Base-by-base conservation (phyloP, 1,140 invertebrate species). In the Drosophila dunni region DNA sequence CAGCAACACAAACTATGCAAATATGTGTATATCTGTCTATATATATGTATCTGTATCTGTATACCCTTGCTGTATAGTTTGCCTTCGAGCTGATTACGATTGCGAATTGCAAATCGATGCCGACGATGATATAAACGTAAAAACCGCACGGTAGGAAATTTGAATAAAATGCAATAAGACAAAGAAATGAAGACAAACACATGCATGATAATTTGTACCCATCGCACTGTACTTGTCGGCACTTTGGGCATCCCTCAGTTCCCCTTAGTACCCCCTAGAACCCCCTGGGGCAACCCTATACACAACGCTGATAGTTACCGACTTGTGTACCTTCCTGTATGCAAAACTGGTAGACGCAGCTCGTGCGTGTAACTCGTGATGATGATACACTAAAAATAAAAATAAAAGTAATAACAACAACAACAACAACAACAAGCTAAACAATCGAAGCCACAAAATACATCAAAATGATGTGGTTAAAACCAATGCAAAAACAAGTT, bases 131-230 rank as follows among this genome's bases (percentile, higher is more conserved):
- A 81, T 75, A 79, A 80, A 81, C 67, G 84, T 83, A 80, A 78
- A 88, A 88, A 88, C 83, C 84, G 77, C 84, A 89, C 83, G 84
- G 83, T 83, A 83, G 83, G 84, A 88, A 88, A 88, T 88, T 89
- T 88, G 83, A 89, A 88, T 88, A 89, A 86, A 86, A 86, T 86
- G 83, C 82, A 86, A 86, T 86, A 86, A 86, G 82, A 86, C 82
- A 88, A 86, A 74, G 71, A 74, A 74, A 74, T 74, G 54, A 73
- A 74, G 58, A 70, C 66, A 74, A 45, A 79, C 78, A 85, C 83
- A 85, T 79, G 78, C 79, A 79, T 86, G 83, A 86, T 86, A 86
- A 86, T 88, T 88, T 75, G 73, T 85, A 76, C 58, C 46, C 67
- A 68, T 74, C 57, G 57, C 17, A 20, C 34, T 51, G 50, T 54